Conservation (phyloP, 1,140 invertebrate genomes). For the Bradynema listronoti region DNA sequence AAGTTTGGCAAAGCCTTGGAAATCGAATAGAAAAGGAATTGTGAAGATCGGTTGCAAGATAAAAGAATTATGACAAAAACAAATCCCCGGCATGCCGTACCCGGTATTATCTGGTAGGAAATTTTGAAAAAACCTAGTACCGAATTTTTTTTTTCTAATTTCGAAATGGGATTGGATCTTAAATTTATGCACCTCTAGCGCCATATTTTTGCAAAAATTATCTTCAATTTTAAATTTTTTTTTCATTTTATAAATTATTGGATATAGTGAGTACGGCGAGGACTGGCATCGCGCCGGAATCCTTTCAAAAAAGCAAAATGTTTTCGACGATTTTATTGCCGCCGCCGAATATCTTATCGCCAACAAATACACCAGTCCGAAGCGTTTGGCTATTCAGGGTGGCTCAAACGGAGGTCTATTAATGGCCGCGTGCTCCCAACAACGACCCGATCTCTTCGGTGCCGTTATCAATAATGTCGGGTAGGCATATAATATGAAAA, state of each 20-base stretch:
- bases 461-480: slow-evolving; percentile 82
- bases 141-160: no score
- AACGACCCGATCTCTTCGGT: slow-evolving; percentile 86
- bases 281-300: slow-evolving; percentile 89
- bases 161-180: no score
- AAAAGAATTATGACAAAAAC: no score
- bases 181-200: no score
- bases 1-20: no score
- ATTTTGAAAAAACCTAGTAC: no score
- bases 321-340: slow-evolving; percentile 88
- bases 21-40: no score
- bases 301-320: slow-evolving; percentile 88
- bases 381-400: slow-evolving; percentile 77
- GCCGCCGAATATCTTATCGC: slow-evolving; percentile 82
- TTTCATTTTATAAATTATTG: background rate
- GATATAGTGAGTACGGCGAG: slow-evolving; percentile 77
- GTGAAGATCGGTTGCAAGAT: no score
- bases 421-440: slow-evolving; percentile 80
- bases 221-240: background rate
- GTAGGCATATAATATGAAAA: slow-evolving; percentile 62
- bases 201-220: no score
- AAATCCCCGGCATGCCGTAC: no score
- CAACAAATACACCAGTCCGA: slow-evolving; percentile 71
- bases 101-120: no score
- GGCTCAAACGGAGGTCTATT: slow-evolving; percentile 92